A percentile compares a stretch with the other conserved stretches of the same genome.
phyloP scores from a whole-genome alignment of 2,797 vertebrate species.

The Chelon labrosus region DNA sequence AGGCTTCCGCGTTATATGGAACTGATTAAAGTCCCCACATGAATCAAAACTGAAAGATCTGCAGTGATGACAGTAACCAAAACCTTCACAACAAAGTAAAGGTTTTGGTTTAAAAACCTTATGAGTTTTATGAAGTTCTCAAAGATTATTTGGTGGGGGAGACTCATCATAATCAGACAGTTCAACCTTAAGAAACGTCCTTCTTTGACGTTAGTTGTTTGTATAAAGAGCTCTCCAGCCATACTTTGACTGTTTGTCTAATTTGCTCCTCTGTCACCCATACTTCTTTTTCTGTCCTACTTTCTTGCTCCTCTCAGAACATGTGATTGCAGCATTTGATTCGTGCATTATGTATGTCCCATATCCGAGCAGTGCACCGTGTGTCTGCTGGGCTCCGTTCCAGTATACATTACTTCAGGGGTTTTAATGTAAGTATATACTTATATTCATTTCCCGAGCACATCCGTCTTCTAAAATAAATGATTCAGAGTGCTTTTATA shows the following conservation, averaged over 20 bases:
- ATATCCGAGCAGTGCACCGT: slow-evolving; percentile 1
- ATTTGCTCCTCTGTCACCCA: slow-evolving; percentile 9
- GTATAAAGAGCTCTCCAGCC: slow-evolving; percentile 13
- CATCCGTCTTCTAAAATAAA: slow-evolving; percentile 4
- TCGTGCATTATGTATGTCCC: slow-evolving; percentile 18
- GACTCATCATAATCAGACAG: background rate
- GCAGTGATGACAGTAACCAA: background rate
- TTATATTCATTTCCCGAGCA: slow-evolving; percentile 3
- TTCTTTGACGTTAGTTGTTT: slow-evolving; percentile 8
- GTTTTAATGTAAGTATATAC: background rate
- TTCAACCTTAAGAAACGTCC: slow-evolving; percentile 1
- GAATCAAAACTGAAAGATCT: background rate
- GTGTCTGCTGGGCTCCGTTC: background rate
- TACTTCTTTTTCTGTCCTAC: slow-evolving; percentile 6
- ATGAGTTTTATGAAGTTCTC: background rate
- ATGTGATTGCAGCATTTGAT: slow-evolving; percentile 5
- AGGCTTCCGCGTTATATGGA: background rate
- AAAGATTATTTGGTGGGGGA: background rate
- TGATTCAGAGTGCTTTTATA: background rate
- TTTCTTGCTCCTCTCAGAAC: background rate
- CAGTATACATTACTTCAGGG: slow-evolving; percentile 10
- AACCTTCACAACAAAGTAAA: background rate
- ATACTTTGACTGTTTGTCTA: slow-evolving; percentile 4
- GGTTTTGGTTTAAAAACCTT: background rate
- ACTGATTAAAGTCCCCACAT: background rate